Evolutionary conservation across 2,797 vertebrate species (phyloP), one percentile per base, ranked within the genome.

Genomic region (Acrossocheilus wenchowensis): DNA sequence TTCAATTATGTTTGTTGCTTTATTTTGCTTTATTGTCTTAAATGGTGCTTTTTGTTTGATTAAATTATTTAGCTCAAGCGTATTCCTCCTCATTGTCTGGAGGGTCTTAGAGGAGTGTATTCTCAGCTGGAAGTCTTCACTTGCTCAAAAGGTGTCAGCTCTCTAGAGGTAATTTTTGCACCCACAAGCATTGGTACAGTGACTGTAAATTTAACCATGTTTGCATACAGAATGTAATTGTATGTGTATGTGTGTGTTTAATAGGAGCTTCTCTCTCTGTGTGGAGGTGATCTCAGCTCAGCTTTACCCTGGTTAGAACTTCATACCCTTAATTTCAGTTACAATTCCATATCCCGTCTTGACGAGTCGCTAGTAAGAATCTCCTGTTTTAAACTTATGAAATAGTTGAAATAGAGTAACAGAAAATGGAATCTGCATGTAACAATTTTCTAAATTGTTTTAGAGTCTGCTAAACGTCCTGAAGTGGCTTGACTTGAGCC

Each of bases 281-380:
- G 98, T 11, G 98, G 98, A 17, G 98, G 98, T 0, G 98, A 99
- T 92, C 94, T 98, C 87, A 98, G 97, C 92, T 97, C 97, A 74
- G 98, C 98, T 4, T 94, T 99, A 83, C 97, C 98, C 0, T 99
- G 98, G 98, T 91, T 98, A 89, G 97, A 98, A 78, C 90, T 99
- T 88, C 97, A 98, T 90, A 97, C 96, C 2, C 95, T 98, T 34
- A 96, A 99, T 94, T 99, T 99, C 91, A 98, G 98, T 95, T 97
- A 97, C 92, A 99, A 99, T 88, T 94, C 93, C 0, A 96, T 99
- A 82, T 93, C 93, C 57, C 92, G 93, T 91, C 96, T 99, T 68
- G 98, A 99, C 89, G 94, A 96, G 91, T 99, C 98, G 15, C 89
- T 99, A 92, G 98, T 99, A 89, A 89, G 83, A 19, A 54, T 62